Evolutionary conservation across 2,113 vertebrate species (phyloP).

Genomic region (Tiliqua scincoides): DNA sequence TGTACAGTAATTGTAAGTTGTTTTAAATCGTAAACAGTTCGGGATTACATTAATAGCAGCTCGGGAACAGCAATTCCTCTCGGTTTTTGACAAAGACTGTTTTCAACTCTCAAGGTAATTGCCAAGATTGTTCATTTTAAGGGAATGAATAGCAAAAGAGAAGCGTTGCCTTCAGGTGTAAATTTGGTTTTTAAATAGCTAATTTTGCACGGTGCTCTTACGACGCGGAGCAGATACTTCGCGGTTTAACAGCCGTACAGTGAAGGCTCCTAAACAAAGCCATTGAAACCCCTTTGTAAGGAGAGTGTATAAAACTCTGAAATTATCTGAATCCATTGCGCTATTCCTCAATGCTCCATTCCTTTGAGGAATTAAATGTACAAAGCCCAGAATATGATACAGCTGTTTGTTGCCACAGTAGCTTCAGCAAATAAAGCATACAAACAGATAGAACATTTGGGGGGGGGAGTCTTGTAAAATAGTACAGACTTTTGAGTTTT

Average conservation of each 20-base stretch:
- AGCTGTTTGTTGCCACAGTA: background rate
- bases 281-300: background rate
- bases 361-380: background rate
- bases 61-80: conserved; percentile 10
- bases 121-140: conserved; percentile 35
- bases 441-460: background rate
- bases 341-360: background rate
- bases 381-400: background rate
- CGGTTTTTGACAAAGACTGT: background rate
- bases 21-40: conserved; percentile 26
- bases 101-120: conserved; percentile 37
- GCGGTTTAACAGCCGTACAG: conserved; percentile 16
- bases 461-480: no score
- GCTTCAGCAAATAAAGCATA: background rate
- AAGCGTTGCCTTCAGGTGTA: background rate
- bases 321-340: background rate
- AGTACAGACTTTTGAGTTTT: background rate
- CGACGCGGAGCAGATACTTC: background rate
- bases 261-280: conserved; percentile 11
- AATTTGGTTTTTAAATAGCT: conserved; percentile 21
- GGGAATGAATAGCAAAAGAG: conserved; percentile 32
- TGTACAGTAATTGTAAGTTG: background rate
- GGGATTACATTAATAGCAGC: conserved; percentile 13
- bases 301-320: accelerated
- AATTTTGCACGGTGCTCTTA: conserved; percentile 33